Base-by-base conservation (phyloP, 2,113 vertebrate species). In the Struthio camelus region DNA sequence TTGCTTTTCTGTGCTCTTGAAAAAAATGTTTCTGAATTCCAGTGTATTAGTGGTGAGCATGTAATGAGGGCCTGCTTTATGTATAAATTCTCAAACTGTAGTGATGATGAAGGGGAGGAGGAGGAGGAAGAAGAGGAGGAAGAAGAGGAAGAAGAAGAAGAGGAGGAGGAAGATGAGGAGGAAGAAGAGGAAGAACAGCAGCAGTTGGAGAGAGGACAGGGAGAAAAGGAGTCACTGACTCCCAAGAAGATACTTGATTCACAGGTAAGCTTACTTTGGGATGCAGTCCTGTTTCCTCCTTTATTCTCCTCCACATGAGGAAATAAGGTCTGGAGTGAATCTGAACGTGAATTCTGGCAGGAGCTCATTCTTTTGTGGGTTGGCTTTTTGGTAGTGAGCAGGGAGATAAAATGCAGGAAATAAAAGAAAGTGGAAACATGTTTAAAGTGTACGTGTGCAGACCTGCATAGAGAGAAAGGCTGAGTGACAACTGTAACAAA, bases 81-180 rank as follows among this genome's bases (percentile, higher is more conserved):
- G 2, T 51, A 16, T 83, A 78, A 56, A 89, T 34, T 67, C 64
- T 91, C 23, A 25, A 83, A 97, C 24, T 32, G 51, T 94, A 98
- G 98, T 86, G 98, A 98, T 79, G 98, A 98, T 12, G 98, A 98
- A 50, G 98, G 97, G 8, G 98, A 98, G 3, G 98, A 98, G 0
- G 97, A 97, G 0, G 98, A 97, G 0, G 98, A 96, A 0, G 97
- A 97, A 0, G 98, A 96, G 0, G 98, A 96, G 0, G 98, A 90
- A 0, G 98, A 96, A 0, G 98, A 97, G 0, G 97, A 97, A 0
- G 98, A 98, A 0, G 98, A 98, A 0, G 98, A 98, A 0, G 98
- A 98, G 0, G 98, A 98, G 0, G 97, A 97, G 0, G 98, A 97
- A 0, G 97, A 97, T 0, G 97, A 98, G 0, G 98, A 98, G 0